phyloP scores from a whole-genome alignment of 2,797 vertebrate genomes.

The Platalea minor region DNA sequence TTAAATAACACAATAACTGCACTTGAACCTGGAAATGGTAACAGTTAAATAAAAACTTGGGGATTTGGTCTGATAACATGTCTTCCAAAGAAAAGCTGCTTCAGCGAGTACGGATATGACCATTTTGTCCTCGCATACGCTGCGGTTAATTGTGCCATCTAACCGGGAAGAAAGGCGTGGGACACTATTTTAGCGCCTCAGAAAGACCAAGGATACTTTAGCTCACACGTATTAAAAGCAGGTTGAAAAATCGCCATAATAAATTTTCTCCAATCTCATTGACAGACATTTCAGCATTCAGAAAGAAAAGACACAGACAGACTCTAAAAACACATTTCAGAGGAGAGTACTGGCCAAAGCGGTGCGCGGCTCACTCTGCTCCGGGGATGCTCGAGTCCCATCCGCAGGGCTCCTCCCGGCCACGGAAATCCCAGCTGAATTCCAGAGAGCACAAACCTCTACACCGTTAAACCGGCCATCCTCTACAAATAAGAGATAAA shows the following conservation, averaged over 20 bases:
- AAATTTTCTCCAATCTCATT: neutral
- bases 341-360: neutral
- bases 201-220: rapidly evolving
- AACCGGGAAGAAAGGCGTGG: neutral
- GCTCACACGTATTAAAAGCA: neutral
- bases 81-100: neutral
- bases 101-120: rapidly evolving
- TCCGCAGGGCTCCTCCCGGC: neutral
- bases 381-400: neutral
- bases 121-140: neutral
- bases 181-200: neutral
- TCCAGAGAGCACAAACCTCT: neutral
- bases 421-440: neutral
- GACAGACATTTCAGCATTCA: neutral
- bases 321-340: neutral
- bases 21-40: neutral
- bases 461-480: neutral
- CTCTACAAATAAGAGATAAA: constrained; percentile 54
- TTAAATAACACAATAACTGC: neutral
- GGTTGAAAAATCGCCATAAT: neutral
- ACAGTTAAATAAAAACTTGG: neutral
- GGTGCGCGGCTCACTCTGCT: neutral
- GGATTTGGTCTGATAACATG: neutral
- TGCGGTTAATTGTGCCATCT: neutral
- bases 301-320: neutral